Evolutionary conservation across 2,113 vertebrate genomes (phyloP).

Genomic region (Leptosomus discolor): DNA sequence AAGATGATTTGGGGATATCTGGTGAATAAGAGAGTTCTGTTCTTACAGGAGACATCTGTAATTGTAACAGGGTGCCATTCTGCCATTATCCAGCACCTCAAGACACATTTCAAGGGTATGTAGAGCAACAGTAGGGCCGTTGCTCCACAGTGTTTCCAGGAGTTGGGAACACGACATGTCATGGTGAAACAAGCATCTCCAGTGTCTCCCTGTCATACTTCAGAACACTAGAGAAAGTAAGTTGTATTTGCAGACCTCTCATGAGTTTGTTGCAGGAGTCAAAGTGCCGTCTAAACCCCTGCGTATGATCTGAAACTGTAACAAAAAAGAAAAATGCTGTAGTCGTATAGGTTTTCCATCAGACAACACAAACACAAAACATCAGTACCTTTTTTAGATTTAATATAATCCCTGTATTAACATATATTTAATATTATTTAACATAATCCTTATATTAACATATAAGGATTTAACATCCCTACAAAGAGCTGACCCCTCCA

Average conservation of each 20-base stretch:
- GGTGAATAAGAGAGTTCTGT: not conserved
- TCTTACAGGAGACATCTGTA: not conserved
- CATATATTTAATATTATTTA: not conserved
- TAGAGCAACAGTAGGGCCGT: not conserved
- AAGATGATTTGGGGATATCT: not conserved
- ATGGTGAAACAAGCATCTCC: not conserved
- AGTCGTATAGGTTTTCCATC: not conserved
- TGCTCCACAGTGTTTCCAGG: not conserved
- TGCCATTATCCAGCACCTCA: not conserved
- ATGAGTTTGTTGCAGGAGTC: not conserved
- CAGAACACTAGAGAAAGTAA: not conserved
- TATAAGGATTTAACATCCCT: not conserved
- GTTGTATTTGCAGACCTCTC: not conserved
- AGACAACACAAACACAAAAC: not conserved
- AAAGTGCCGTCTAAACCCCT: not conserved
- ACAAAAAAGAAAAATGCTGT: not conserved
- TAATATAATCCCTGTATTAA: not conserved
- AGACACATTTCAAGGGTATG: accelerated
- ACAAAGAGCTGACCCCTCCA: not conserved
- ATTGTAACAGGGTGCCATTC: not conserved
- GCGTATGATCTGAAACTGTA: not conserved
- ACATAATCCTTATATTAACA: not conserved
- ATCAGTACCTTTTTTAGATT: not conserved
- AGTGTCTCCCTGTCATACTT: not conserved
- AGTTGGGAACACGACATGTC: accelerated